A percentile compares a stretch with the other conserved stretches of the same genome.
Conservation (phyloP, 92 coral and sea anemone species). For the Palythoa grandis region DNA sequence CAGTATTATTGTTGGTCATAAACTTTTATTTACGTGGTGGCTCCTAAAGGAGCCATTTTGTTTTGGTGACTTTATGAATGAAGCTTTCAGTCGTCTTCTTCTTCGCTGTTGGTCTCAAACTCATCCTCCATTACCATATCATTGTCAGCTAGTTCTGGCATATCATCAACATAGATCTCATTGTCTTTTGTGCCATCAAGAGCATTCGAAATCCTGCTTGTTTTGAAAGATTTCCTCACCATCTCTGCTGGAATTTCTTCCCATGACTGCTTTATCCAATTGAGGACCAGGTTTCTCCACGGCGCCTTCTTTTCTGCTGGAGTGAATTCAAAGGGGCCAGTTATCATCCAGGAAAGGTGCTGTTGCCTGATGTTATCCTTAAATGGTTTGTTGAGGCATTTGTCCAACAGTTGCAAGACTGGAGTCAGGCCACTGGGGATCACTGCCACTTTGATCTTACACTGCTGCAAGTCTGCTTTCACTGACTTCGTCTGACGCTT, state of each 20-base stretch:
- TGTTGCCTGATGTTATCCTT: conserved; percentile 24
- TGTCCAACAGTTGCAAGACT: conserved; percentile 31
- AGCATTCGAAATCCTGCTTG: neutral
- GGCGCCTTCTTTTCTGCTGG: conserved; percentile 28
- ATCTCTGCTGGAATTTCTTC: neutral
- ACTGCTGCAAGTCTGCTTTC: neutral
- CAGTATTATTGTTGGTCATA: too few relatives aligned
- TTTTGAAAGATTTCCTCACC: neutral
- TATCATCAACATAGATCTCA: too few relatives aligned
- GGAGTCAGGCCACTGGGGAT: conserved; percentile 28
- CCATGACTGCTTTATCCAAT: neutral
- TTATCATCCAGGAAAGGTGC: conserved; percentile 41
- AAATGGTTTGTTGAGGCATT: conserved; percentile 45
- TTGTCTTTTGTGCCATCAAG: too few relatives aligned
- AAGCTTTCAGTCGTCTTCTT: too few relatives aligned
- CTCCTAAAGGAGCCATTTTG: too few relatives aligned
- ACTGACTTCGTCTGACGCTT: neutral
- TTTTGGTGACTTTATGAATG: too few relatives aligned
- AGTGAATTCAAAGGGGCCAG: conserved; percentile 15
- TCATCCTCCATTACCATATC: too few relatives aligned
- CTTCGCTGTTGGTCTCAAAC: too few relatives aligned
- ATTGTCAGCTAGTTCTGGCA: too few relatives aligned
- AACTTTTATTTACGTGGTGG: too few relatives aligned
- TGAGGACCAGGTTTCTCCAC: conserved; percentile 14
- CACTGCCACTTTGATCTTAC: conserved; percentile 38